These are phyloP conservation scores for Trichonephila clavata DNA, from an alignment of 1,140 invertebrate species.

Conservation along the genomic window DNA sequence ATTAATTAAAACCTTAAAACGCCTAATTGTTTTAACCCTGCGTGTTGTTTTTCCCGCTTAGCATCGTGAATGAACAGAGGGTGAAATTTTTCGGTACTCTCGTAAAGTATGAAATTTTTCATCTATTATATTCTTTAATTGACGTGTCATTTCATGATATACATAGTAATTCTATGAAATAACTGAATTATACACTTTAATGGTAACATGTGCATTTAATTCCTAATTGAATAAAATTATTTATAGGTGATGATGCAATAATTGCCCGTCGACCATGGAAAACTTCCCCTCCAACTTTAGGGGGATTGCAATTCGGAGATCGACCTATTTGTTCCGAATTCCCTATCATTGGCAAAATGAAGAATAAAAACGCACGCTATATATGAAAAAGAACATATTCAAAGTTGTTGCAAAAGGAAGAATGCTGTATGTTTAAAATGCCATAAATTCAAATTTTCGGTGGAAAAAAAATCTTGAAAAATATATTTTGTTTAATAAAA, in stretches of 20 bases:
- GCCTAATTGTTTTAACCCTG: too few relatives aligned
- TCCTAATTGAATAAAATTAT: not conserved
- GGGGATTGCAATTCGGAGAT: slow-evolving; percentile 76
- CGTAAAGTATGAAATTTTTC: too few relatives aligned
- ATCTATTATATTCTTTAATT: too few relatives aligned
- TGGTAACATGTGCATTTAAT: too few relatives aligned
- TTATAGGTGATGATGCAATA: slow-evolving; percentile 77
- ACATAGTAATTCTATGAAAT: too few relatives aligned
- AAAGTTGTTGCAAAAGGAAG: not conserved
- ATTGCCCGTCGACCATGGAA: slow-evolving; percentile 77
- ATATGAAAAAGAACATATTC: not conserved
- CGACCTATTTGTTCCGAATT: slow-evolving; percentile 74
- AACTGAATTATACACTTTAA: too few relatives aligned
- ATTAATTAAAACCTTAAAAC: too few relatives aligned
- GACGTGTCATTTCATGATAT: too few relatives aligned
- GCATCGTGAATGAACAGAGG: too few relatives aligned
- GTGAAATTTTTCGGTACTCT: too few relatives aligned
- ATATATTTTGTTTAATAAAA: not conserved
- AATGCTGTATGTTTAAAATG: not conserved
- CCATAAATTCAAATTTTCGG: not conserved
- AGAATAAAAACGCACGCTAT: not conserved
- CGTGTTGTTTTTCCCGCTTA: too few relatives aligned
- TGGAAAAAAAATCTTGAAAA: not conserved
- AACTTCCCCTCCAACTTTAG: slow-evolving; percentile 77
- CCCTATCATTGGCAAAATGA: slow-evolving; percentile 76